Conservation (phyloP, 2,113 vertebrate genomes). For the Nibea coibor region DNA sequence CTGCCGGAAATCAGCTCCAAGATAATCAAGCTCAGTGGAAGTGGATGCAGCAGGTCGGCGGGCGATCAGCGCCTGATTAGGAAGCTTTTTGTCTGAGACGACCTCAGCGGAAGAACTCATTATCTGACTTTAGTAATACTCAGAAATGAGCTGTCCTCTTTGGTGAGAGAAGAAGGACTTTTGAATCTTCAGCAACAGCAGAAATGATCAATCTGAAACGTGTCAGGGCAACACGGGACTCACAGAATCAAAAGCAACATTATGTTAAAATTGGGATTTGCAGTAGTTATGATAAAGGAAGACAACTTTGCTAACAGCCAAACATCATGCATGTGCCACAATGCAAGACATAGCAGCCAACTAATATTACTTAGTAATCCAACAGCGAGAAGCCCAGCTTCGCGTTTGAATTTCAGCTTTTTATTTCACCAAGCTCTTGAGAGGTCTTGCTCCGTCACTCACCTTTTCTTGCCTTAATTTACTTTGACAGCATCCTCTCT, state of each 20-base stretch:
- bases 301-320: too few relatives aligned
- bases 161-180: slow-evolving; percentile 36
- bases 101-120: slow-evolving; percentile 57
- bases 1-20: slow-evolving; percentile 42
- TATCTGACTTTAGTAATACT: slow-evolving; percentile 35
- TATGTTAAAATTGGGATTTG: too few relatives aligned
- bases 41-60: slow-evolving; percentile 46
- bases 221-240: not conserved
- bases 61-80: slow-evolving; percentile 51
- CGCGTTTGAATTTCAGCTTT: too few relatives aligned
- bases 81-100: slow-evolving; percentile 55
- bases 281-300: too few relatives aligned
- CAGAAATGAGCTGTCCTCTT: slow-evolving; percentile 34
- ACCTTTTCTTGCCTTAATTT: too few relatives aligned
- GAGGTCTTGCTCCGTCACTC: too few relatives aligned
- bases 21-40: slow-evolving; percentile 62
- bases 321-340: too few relatives aligned
- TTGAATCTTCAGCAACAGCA: slow-evolving; percentile 23
- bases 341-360: too few relatives aligned
- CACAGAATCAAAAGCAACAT: not conserved
- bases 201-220: not conserved
- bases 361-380: too few relatives aligned
- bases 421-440: too few relatives aligned
- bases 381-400: too few relatives aligned
- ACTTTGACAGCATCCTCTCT: too few relatives aligned